Evolutionary conservation across 2,797 vertebrate genomes (phyloP).

Genomic region (Poecilia gillii): DNA sequence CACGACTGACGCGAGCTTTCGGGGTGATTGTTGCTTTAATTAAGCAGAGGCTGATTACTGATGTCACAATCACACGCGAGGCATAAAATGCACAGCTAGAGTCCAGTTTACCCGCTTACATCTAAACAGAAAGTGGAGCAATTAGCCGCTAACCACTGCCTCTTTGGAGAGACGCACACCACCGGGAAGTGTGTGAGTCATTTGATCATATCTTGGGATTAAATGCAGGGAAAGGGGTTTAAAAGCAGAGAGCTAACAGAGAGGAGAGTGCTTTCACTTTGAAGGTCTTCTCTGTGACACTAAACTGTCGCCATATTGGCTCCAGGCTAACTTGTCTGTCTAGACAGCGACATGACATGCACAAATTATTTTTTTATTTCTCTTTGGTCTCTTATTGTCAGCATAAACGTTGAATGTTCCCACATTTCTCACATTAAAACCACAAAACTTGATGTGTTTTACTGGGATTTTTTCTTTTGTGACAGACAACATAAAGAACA

Average conservation of each 20-base stretch:
- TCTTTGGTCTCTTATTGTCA: background rate
- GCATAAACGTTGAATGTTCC: background rate
- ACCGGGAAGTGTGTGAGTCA: constrained; percentile 1
- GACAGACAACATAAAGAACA: background rate
- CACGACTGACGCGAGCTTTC: constrained; percentile 35
- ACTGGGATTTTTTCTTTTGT: too few relatives aligned
- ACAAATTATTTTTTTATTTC: background rate
- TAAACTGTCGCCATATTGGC: constrained; percentile 18
- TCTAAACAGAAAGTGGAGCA: background rate
- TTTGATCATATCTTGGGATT: constrained; percentile 33
- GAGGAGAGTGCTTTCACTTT: constrained; percentile 19
- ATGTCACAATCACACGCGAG: constrained; percentile 24
- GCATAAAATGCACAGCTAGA: background rate
- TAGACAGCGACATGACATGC: constrained; percentile 7
- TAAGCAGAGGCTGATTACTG: constrained; percentile 30
- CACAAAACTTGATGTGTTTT: background rate
- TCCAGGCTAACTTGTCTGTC: constrained; percentile 5
- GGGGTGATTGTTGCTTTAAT: constrained; percentile 49
- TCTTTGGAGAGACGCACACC: background rate
- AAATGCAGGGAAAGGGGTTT: constrained; percentile 28
- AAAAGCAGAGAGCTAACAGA: constrained; percentile 13
- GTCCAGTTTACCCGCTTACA: background rate
- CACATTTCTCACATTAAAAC: background rate
- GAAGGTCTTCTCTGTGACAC: constrained; percentile 22
- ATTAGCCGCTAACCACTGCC: background rate